Conservation (phyloP, 2,113 vertebrate genomes). For the Scomber japonicus region DNA sequence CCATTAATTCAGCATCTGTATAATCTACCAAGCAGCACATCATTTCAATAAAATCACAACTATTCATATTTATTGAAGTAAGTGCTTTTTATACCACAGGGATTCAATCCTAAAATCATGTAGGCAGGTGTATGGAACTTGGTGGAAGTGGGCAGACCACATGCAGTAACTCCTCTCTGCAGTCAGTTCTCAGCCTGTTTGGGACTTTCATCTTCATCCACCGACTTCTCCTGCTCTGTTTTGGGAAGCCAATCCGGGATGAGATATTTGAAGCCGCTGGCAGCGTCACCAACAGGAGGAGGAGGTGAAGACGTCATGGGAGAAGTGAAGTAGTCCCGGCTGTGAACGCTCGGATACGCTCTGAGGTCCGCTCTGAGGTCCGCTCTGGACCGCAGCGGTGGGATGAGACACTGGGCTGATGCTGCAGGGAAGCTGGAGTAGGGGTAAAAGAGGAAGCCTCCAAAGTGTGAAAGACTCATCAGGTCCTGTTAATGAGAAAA, state of each 20-base stretch:
- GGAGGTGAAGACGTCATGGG: conserved; percentile 63
- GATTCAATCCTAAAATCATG: not conserved
- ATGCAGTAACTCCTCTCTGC: conserved; percentile 13
- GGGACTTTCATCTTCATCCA: conserved; percentile 75
- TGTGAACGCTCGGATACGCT: conserved; percentile 84
- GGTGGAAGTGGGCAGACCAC: not conserved
- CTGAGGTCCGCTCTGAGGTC: conserved; percentile 88
- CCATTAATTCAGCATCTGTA: not conserved
- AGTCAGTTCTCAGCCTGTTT: not conserved
- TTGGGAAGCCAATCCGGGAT: conserved; percentile 16
- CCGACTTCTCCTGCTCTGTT: conserved; percentile 77
- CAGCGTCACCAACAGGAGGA: conserved; percentile 42
- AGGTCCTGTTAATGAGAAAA: conserved; percentile 83
- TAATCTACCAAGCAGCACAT: not conserved
- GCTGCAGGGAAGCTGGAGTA: conserved; percentile 69
- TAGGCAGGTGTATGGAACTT: not conserved
- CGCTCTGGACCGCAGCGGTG: conserved; percentile 73
- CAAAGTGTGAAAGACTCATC: conserved; percentile 86
- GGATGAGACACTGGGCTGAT: conserved; percentile 77
- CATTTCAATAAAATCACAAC: conserved; percentile 1
- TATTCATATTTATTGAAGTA: not conserved
- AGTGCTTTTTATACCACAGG: not conserved
- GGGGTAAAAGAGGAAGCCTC: conserved; percentile 70
- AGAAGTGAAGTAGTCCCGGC: conserved; percentile 78
- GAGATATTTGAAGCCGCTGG: conserved; percentile 29